These are phyloP conservation scores for Pogonocherus hispidulus DNA, from an alignment of 2,888 invertebrate species.

Conservation along the genomic window DNA sequence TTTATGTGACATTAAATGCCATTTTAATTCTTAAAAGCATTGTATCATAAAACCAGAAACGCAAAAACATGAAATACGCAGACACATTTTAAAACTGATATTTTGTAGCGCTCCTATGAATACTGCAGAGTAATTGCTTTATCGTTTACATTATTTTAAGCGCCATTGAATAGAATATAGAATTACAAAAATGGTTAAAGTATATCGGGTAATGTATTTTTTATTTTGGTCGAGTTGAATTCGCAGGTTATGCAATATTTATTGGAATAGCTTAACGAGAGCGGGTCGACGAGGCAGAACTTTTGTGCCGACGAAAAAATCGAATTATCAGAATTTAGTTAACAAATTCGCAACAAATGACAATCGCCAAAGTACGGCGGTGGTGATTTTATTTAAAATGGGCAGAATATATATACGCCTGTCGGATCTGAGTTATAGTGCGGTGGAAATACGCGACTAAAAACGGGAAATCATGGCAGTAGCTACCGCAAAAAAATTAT, in stretches of 20 bases:
- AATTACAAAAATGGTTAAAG: neutral
- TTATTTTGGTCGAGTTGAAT: neutral
- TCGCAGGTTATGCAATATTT: neutral
- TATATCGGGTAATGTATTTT: neutral
- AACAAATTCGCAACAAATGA: constrained; percentile 21
- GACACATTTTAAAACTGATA: neutral
- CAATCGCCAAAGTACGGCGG: constrained; percentile 16
- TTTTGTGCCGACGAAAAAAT: constrained; percentile 16
- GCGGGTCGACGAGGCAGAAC: neutral
- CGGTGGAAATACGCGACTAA: constrained; percentile 12
- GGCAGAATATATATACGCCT: neutral
- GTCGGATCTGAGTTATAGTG: neutral
- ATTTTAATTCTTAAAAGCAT: neutral
- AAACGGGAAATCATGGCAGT: constrained; percentile 7
- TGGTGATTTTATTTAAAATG: constrained; percentile 30
- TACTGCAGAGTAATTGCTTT: neutral
- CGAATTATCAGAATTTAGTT: constrained; percentile 21
- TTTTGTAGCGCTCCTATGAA: neutral
- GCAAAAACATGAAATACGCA: neutral
- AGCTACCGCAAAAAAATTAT: neutral
- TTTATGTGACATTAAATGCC: neutral
- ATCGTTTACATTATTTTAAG: neutral
- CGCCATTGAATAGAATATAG: neutral
- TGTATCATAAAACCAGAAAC: neutral
- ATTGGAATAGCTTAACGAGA: constrained; percentile 3